A percentile compares a stretch with the other conserved stretches of the same genome.
These are phyloP conservation scores for Pantherophis vulpinus DNA, from an alignment of 2,797 vertebrate genomes.

Conservation along the genomic window DNA sequence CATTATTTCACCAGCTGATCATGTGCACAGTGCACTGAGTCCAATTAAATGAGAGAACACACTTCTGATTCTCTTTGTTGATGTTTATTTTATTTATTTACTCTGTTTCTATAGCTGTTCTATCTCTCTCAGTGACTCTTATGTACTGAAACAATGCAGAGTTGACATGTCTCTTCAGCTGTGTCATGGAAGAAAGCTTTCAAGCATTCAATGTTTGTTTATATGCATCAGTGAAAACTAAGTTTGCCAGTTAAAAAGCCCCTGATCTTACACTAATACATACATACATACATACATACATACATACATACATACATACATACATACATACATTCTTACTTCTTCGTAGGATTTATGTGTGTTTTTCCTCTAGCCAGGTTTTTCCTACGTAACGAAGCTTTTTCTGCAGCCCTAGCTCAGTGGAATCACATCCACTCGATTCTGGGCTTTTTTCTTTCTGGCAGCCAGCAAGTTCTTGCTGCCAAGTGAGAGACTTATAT, in stretches of 20 bases:
- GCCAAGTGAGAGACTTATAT: no score
- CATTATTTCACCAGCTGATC: neutral
- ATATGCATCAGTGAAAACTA: neutral
- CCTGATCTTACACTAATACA: neutral
- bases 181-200: neutral
- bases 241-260: neutral
- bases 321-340: no score
- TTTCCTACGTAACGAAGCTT: no score
- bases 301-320: no score
- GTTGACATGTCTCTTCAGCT: neutral
- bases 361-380: no score
- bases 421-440: no score
- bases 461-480: no score
- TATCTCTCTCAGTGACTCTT: neutral
- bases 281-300: no score
- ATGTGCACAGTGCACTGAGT: neutral
- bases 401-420: no score
- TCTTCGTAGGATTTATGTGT: no score
- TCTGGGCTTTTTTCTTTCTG: no score
- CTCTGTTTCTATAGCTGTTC: neutral
- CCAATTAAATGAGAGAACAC: neutral
- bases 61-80: neutral
- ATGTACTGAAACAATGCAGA: neutral
- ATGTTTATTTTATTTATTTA: neutral
- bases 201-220: neutral